Base-by-base conservation (phyloP, 2,888 invertebrate genomes). In the Trachelus troglodyta region DNA sequence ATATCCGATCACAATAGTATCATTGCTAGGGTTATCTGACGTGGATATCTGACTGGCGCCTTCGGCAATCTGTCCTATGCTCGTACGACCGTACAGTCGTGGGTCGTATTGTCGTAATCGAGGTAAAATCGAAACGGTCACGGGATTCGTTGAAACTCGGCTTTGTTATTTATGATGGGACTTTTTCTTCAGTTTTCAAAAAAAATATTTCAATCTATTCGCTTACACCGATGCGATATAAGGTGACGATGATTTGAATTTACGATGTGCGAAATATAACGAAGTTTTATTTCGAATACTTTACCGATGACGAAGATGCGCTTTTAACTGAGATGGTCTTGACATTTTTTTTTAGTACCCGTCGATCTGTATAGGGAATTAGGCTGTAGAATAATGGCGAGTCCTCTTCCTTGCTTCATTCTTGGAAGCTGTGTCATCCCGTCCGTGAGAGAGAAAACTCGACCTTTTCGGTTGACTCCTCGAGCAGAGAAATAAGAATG, bases 1-100 rank as follows among this genome's bases (percentile, higher is more conserved):
- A 84, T 86, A 83, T 84, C 81, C 85, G 87, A 87, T 87, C 85
- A 81, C 79, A 79, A 84, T 81, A 78, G 71, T 71, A 71, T 71
- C 33, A 71, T 71, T 71, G 71, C 71, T 71, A 31, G 71, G 71
- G 12, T 34, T 71, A 71, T 71, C 71, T 71, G 71, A 71, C 71
- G 71, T 71, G 33, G 71, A 71, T 71, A 71, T 71, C 71, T 71
- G 30, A 71, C 71, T 71, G 71, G 71, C 71, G 71, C 71, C 71
- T 71, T 34, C 71, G 33, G 71, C 31, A 56, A 56, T 56, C 40
- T 56, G 40, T 56, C 40, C 6, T 56, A 2, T 56, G 2, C 40
- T 15, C 15, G 40, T 40, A 56, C 40, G 2, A 56, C 9, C 9
- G 40, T 56, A 23, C 15, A 23, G 23, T 56, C 40, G 40, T 40